These are phyloP conservation scores for Miltochrista miniata DNA, from an alignment of 2,888 invertebrate species.

Conservation along the genomic window DNA sequence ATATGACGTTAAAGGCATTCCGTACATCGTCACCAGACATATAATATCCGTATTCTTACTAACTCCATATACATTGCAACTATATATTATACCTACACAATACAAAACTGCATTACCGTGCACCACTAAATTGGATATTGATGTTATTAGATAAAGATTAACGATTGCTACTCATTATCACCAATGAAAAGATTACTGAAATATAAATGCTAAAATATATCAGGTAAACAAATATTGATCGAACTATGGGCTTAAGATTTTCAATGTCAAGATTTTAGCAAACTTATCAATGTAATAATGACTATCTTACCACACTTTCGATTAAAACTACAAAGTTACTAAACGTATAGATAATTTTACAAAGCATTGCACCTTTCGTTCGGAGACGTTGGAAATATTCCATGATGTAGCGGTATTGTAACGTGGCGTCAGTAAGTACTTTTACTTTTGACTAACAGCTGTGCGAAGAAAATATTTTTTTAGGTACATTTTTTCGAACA, in stretches of 20 bases:
- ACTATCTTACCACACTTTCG: slow-evolving; percentile 6
- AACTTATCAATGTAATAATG: slow-evolving; percentile 31
- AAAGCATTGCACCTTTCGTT: slow-evolving; percentile 18
- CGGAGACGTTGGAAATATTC: slow-evolving; percentile 30
- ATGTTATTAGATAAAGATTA: no score
- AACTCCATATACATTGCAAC: not conserved
- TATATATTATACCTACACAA: no score
- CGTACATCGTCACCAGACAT: slow-evolving; percentile 48
- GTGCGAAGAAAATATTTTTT: no score
- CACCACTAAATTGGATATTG: no score
- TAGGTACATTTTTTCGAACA: no score
- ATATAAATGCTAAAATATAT: no score
- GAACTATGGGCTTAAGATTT: no score
- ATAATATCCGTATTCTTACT: not conserved
- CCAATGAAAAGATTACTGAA: no score
- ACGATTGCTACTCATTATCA: no score
- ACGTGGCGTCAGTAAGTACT: slow-evolving; percentile 18
- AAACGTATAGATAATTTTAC: slow-evolving; percentile 7
- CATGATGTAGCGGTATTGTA: slow-evolving; percentile 22
- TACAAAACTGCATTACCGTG: no score
- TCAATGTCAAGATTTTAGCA: slow-evolving; percentile 21
- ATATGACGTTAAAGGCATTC: slow-evolving; percentile 49
- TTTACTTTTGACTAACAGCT: no score
- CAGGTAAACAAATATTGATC: no score
- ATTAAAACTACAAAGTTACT: slow-evolving; percentile 16